Evolutionary conservation across 2,113 vertebrate species (phyloP), one percentile per base, ranked within the genome.

Genomic region (Alosa alosa): DNA sequence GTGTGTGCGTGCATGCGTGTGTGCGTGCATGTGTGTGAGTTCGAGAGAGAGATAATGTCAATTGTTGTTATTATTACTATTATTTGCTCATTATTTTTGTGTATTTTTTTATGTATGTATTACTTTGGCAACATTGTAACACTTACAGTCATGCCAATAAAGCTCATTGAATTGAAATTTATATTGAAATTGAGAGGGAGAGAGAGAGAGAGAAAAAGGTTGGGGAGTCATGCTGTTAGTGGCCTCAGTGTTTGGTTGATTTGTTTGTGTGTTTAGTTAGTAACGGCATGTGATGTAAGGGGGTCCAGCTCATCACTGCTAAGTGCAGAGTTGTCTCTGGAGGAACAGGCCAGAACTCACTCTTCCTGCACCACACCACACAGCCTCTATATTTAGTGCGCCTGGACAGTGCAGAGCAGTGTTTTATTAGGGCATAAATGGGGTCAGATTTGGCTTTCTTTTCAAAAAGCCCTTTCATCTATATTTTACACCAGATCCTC

Each of bases 181-280:
- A 31, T 31, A 31, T 31, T 31, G 31, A 31, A 31, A 31, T 31
- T 11, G 17, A 52, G 50, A 52, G 17, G n/a, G n/a, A 52, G 49
- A 50, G 49, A 50, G 6, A 50, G 50, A 52, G 17, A 52, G 50
- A 52, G 50, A 52, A 31, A 31, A 31, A 31, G 31, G 31, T 11
- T 3, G 20, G 20, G 20, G 55, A 60, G 55, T 22, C 18, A 5
- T 11, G 64, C 60, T 72, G 64, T 31, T 72, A 36, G 2, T 1
- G 8, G 60, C 0, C n/a, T 6, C n/a, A 36, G n/a, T 64, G n/a
- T 64, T 10, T 72, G 25, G 72, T 78, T 36, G 17, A 41, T 17
- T 31, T 31, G 57, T 57, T 84, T 83, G 39, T 89, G 47, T 87
- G 86, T 39, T 36, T 9, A 13, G 68, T 75, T 10, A 31, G 68